Base-by-base conservation (phyloP, 2,888 invertebrate genomes). In the Artemia sp. region DNA sequence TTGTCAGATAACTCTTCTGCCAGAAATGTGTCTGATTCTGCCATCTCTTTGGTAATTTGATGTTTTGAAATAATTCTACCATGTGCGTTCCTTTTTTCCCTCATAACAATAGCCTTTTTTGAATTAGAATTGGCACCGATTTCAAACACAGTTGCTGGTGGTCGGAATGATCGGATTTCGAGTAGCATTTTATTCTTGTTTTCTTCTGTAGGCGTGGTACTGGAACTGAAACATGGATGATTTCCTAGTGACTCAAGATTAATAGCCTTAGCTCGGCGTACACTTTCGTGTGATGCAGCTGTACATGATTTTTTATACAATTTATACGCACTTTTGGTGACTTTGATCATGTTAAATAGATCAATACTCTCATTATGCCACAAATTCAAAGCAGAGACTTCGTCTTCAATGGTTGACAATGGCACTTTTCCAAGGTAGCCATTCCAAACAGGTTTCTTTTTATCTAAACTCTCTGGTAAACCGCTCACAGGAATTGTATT, bases 101-200 rank as follows among this genome's bases (percentile, higher is more conserved):
- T 90, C 95, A 97, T 97, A 0, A 90, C 86, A 71, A 85, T 79
- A 74, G 88, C 88, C 76, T 86, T 86, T 0, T 84, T 82, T 0
- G 90, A 88, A 76, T 91, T 85, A 74, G 86, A 83, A 76, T 87
- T 89, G 0, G 88, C 84, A 67, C 89, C 88, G 68, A 96, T 83
- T 81, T 97, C 97, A 79, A 97, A 90, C 75, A 97, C 89, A 0
- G 95, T 97, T 92, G 85, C 86, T 77, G 83, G 85, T 7, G 90
- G 86, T 75, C 86, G 83, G 75, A 89, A 92, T 72, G 81, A 84
- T 77, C 87, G 88, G 81, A 92, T 86, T 76, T 83, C 81, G 53
- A 83, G 79, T 75, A 87, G 78, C 73, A 84, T 78, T 75, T 78
- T 79, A 72, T 84, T 80, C 75, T 80, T 78, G 72, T 81, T 80